Evolutionary conservation across 2,888 invertebrate species (phyloP), one percentile per base, ranked within the genome.

Genomic region (Lasioglossum calceatum): DNA sequence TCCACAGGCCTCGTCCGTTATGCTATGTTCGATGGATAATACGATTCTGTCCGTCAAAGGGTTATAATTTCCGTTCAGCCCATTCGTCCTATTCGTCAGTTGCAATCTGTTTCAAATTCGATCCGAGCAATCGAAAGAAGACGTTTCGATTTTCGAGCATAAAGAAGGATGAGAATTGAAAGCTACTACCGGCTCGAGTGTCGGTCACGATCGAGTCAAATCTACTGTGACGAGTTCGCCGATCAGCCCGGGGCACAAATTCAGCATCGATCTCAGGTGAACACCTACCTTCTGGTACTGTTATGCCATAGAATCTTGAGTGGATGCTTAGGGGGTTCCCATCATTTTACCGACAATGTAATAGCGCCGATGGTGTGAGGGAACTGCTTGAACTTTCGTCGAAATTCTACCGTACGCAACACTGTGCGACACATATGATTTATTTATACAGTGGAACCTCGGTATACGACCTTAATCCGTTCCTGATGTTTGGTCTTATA

Each of bases 191-290:
- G 86, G 77, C 73, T 70, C 72, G 79, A 73, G 71, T 86, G 79
- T 85, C 81, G 82, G 89, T 91, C 91, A 90, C 87, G 89, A 88
- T 87, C 86, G 82, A 87, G 84, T 85, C 84, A 91, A 91, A 91
- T 86, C 71, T 88, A 86, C 83, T 91, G 89, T 89, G 91, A 91
- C 91, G 84, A 88, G 87, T 89, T 79, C 73, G 84, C 76, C 84
- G 86, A 90, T 88, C 76, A 91, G 84, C 88, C 86, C 61, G 61
- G 73, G 85, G 89, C 79, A 75, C 23, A 88, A 75, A 44, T 84
- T 86, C 78, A 82, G 39, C 74, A 81, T 78, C 77, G 82, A 87
- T 84, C 67, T 84, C 74, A 54, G 77, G 72, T 81, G 83, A 81
- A 79, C 80, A 84, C 81, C 80, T 82, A 87, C 74, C 77, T 87